Base-by-base conservation (phyloP, 1,140 invertebrate genomes). In the Thaumatotibia leucotreta region DNA sequence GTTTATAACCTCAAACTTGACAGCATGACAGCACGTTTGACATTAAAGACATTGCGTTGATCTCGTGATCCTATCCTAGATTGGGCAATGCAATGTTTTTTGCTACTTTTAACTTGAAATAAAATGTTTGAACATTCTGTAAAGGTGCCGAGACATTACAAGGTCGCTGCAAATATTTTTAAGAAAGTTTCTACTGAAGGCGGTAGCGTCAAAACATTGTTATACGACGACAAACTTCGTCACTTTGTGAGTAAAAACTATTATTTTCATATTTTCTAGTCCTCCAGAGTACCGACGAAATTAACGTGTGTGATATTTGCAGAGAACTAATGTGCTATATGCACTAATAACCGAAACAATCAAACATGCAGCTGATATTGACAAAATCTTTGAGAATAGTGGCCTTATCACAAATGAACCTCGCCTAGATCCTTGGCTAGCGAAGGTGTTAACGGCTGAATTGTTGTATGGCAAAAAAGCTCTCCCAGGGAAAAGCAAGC, bases 401-500 rank as follows among this genome's bases (percentile, higher is more conserved):
- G 80, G 92, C 79, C 86, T 96, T 65, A 87, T 97, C 32, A 85
- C 92, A 66, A 94, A 95, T 66, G 94, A 96, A 80, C 84, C 93
- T 20, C 91, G 93, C 58, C 91, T 97, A 69, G 93, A 97, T 79
- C 91, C 92, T 1, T 94, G 93, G 90, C 83, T 98, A 58, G 94
- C 95, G 0, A 94, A 93, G 87, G 92, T 97, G 74, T 89, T 97
- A 4, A 94, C 97, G 67, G 94, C 95, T 39, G 97, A 98, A 86
- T 88, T 97, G 23, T 83, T 97, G n/a, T 96, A 95, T 92, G 96
- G 96, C 45, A 95, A 96, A 89, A 93, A 93, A 82, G 66, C 78
- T n/a, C 88, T 97, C 10, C 92, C 92, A 63, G 92, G 93, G 11
- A 92, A 94, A 52, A 93, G 93, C 70, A 96, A 94, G 86, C 96